These are phyloP conservation scores for Garra rufa DNA, from an alignment of 2,113 vertebrate species.

Conservation along the genomic window DNA sequence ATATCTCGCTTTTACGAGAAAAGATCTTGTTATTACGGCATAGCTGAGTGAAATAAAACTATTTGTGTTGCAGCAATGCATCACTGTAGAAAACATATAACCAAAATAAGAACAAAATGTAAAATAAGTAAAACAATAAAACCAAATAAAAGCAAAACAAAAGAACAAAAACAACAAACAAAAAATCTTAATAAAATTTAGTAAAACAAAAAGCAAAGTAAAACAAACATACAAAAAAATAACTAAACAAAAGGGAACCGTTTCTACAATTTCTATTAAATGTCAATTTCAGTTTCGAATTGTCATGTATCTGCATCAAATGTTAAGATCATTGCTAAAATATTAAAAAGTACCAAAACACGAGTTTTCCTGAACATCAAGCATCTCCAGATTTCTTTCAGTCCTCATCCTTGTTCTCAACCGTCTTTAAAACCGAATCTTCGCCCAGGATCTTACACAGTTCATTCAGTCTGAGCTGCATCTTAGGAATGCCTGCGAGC, in stretches of 20 bases:
- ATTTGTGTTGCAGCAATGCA: too few relatives aligned
- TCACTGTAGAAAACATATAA: too few relatives aligned
- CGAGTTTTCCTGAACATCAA: not conserved
- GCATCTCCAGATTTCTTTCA: constrained; percentile 6
- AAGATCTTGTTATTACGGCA: too few relatives aligned
- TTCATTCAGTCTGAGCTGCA: constrained; percentile 96
- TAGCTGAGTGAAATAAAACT: too few relatives aligned
- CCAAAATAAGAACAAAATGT: not conserved
- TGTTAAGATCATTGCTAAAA: constrained; percentile 13
- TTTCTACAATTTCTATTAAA: not conserved
- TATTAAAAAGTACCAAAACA: not conserved
- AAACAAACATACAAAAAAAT: not conserved
- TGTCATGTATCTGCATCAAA: not conserved
- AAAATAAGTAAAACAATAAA: not conserved
- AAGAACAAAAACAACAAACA: not conserved
- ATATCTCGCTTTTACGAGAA: too few relatives aligned
- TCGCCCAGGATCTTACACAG: constrained; percentile 96
- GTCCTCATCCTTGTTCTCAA: constrained; percentile 64
- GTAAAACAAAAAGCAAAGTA: not conserved
- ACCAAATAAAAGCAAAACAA: not conserved
- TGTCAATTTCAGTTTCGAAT: not conserved
- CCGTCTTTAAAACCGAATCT: constrained; percentile 93
- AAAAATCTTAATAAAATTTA: too few relatives aligned
- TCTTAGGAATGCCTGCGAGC: constrained; percentile 95
- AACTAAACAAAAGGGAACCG: not conserved